Percentiles rank a stretch among this genome's conserved stretches.
Evolutionary conservation across 2,797 vertebrate species (phyloP).

Genomic region (Erethizon dorsatum): DNA sequence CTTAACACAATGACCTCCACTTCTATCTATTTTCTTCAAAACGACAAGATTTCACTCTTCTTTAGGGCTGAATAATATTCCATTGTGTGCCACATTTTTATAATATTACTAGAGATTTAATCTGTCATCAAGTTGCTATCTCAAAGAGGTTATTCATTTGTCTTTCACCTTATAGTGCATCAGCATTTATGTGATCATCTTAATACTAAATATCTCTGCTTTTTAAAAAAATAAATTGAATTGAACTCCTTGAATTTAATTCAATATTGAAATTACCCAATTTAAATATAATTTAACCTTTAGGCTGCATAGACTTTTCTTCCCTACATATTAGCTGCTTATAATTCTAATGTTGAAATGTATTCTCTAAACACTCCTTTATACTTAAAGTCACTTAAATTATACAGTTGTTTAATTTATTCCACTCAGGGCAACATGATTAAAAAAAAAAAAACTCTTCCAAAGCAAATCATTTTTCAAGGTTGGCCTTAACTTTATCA

Average conservation of each 20-base stretch:
- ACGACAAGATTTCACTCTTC: neutral
- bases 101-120: neutral
- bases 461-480: slow-evolving; percentile 28
- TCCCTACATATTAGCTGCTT: neutral
- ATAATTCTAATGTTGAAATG: neutral
- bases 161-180: neutral
- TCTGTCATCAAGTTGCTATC: neutral
- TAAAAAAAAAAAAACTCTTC: neutral
- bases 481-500: slow-evolving; percentile 12
- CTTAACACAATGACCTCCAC: neutral
- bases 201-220: neutral
- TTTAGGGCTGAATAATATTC: neutral
- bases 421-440: neutral
- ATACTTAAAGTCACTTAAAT: neutral
- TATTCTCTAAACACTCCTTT: neutral
- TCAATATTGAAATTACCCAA: neutral
- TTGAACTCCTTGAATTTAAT: slow-evolving; percentile 1
- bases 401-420: neutral
- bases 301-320: neutral
- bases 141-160: neutral
- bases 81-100: neutral
- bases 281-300: neutral
- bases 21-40: neutral
- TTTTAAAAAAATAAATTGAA: neutral
- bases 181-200: neutral